Evolutionary conservation across 2,888 invertebrate genomes (phyloP).

Genomic region (Meghimatium bilineatum): DNA sequence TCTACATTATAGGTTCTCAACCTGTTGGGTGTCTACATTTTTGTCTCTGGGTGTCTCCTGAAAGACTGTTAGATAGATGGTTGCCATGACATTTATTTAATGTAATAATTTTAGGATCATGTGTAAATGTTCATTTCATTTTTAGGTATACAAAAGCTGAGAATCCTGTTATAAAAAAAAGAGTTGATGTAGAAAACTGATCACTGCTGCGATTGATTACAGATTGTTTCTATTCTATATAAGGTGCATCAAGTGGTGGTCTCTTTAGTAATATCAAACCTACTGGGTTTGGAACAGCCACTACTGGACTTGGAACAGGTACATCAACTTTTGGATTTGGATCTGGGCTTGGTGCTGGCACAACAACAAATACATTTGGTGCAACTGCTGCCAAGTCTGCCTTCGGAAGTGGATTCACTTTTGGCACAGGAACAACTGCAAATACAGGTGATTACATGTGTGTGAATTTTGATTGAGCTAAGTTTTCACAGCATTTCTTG

Average conservation of each 20-base stretch:
- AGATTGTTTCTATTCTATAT: background rate
- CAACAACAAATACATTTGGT: conserved; percentile 57
- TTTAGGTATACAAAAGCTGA: too few relatives aligned
- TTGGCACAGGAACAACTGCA: conserved; percentile 42
- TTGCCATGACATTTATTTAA: too few relatives aligned
- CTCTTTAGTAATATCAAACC: conserved; percentile 56
- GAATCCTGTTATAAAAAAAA: too few relatives aligned
- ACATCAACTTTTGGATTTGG: conserved; percentile 47
- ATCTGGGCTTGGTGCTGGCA: conserved; percentile 51
- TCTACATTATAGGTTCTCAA: too few relatives aligned
- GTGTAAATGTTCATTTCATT: too few relatives aligned
- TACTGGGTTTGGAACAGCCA: conserved; percentile 55
- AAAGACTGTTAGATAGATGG: too few relatives aligned
- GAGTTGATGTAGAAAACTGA: background rate
- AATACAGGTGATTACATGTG: background rate
- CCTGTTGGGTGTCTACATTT: too few relatives aligned
- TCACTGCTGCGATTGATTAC: background rate
- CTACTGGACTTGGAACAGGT: conserved; percentile 54
- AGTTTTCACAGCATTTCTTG: too few relatives aligned
- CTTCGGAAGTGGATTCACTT: conserved; percentile 48
- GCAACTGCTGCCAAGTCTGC: conserved; percentile 60
- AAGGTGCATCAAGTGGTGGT: conserved; percentile 51
- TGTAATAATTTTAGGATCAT: too few relatives aligned
- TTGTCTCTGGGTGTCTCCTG: too few relatives aligned
- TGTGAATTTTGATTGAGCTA: too few relatives aligned